Percentiles rank a stretch among this genome's conserved stretches.
phyloP scores from a whole-genome alignment of 2,113 vertebrate species.

The Mus spicilegus region DNA sequence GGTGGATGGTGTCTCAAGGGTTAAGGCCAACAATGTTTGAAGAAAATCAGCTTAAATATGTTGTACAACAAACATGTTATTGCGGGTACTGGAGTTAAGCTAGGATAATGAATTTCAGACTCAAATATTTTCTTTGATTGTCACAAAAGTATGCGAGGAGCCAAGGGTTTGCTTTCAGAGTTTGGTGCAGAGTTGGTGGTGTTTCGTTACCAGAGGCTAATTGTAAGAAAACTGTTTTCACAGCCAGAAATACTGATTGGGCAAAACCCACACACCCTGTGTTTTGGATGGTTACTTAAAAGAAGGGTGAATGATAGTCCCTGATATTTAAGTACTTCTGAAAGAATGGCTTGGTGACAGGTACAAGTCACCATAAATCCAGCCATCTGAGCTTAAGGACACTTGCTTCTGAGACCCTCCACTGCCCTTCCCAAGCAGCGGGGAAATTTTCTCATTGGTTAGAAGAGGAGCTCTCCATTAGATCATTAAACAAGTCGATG shows the following conservation, averaged over 20 bases:
- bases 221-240: slow-evolving; percentile 83
- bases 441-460: slow-evolving; percentile 83
- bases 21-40: slow-evolving; percentile 82
- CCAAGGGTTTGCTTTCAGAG: slow-evolving; percentile 83
- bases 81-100: slow-evolving; percentile 86
- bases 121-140: slow-evolving; percentile 89
- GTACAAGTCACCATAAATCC: not conserved
- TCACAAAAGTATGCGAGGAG: slow-evolving; percentile 84
- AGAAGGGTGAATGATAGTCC: not conserved
- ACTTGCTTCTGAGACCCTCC: slow-evolving; percentile 48
- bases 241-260: slow-evolving; percentile 81
- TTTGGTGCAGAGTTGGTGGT: slow-evolving; percentile 79
- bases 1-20: slow-evolving; percentile 65
- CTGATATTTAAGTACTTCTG: not conserved
- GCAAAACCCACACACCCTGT: slow-evolving; percentile 53
- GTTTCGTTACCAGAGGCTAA: slow-evolving; percentile 86
- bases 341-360: no score
- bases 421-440: slow-evolving; percentile 77
- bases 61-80: slow-evolving; percentile 87
- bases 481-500: slow-evolving; percentile 87
- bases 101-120: slow-evolving; percentile 88
- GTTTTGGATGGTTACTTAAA: slow-evolving; percentile 76
- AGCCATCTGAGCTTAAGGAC: not conserved
- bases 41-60: slow-evolving; percentile 88
- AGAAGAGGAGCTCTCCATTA: slow-evolving; percentile 79